These are phyloP conservation scores for Varanus komodoensis DNA, from an alignment of 2,113 vertebrate genomes.

Conservation along the genomic window DNA sequence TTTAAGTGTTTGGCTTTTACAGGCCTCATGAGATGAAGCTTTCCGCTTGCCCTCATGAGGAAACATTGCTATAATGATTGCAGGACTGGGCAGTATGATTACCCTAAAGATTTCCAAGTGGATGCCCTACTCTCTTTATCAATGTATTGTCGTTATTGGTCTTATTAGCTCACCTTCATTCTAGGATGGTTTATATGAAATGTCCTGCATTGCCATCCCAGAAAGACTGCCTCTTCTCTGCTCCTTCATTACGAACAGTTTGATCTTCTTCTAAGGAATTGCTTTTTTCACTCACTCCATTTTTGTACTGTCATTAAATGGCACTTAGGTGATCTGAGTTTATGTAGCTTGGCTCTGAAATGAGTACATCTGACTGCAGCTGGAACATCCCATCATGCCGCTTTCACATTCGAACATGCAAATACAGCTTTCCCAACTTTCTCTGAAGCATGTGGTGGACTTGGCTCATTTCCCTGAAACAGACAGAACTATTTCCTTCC, in stretches of 20 bases:
- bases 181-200: not conserved
- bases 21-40: not conserved
- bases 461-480: not conserved
- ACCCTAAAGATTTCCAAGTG: not conserved
- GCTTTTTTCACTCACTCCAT: not conserved
- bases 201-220: not conserved
- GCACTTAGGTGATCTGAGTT: not conserved
- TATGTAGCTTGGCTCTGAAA: not conserved
- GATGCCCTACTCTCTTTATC: not conserved
- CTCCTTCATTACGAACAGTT: not conserved
- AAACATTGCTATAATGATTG: not conserved
- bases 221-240: not conserved
- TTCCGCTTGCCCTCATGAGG: conserved; percentile 7
- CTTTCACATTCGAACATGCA: not conserved
- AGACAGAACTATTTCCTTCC: not conserved
- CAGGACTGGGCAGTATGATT: not conserved
- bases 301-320: not conserved
- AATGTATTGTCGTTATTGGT: not conserved
- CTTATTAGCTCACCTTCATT: not conserved
- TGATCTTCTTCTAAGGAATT: no score
- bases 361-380: not conserved
- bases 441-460: not conserved
- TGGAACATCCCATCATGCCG: not conserved
- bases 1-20: not conserved
- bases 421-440: not conserved